Evolutionary conservation across 2,888 invertebrate species (phyloP), one percentile per base, ranked within the genome.

Genomic region (Protula sp.): DNA sequence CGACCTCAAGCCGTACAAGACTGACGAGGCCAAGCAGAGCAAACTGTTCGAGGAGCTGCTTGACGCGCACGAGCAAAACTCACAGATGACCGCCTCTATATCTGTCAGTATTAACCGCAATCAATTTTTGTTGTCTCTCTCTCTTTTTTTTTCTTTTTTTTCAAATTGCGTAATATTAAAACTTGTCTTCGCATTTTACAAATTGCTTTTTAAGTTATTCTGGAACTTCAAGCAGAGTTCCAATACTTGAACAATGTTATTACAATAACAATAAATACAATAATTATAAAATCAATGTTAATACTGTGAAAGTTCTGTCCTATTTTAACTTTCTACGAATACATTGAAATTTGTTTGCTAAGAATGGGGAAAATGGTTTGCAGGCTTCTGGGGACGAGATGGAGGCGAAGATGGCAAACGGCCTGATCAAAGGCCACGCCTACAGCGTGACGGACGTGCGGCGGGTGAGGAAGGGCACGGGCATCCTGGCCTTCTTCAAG

Each of bases 381-480:
- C n/a, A n/a, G n/a, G n/a, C n/a, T n/a, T n/a, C n/a, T 4, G 77
- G 78, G 65, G 82, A 81, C 38, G 84, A 84, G 66, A 81, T 85
- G 77, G 85, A 86, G 69, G 81, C 82, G 47, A 70, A 83, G n/a
- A 84, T 85, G 30, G 82, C 83, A 51, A 76, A 81, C 51, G 87
- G 87, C 1, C 75, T 87, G 55, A 84, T 85, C 9, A 83, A 84
- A 72, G 86, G 86, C 31, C 86, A 86, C 71, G 85, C 86, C 3
- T 87, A 87, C 72, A 85, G 85, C 27, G 82, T 87, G 55, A 86
- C 86, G 1, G 84, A 83, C n/a, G 83, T 86, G 9, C 83, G 82
- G 53, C 60, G 63, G 24, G 56, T 66, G 19, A 61, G 9, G 59
- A 75, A 76, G 51, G 78, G 78, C 22, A 72, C 77, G n/a, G 77